Conservation (phyloP, 2,888 invertebrate genomes). For the Erpobdella octoculata region DNA sequence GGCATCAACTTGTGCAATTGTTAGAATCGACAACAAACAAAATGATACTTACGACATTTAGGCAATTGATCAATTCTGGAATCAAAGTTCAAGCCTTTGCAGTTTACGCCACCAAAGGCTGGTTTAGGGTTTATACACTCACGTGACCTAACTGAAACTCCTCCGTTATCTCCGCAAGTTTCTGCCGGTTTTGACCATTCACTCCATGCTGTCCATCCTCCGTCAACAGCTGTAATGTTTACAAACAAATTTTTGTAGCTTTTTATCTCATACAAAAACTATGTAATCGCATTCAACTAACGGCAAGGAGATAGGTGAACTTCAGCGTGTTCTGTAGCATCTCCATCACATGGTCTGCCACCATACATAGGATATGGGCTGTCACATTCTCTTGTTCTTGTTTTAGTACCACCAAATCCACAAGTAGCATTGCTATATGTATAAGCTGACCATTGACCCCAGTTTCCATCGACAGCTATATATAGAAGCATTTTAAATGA, state of each 20-base stretch:
- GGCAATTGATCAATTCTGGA: slow-evolving; percentile 16
- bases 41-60: slow-evolving; percentile 22
- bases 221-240: slow-evolving; percentile 22
- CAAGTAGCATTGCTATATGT: slow-evolving; percentile 39
- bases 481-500: neutral
- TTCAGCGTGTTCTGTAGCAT: slow-evolving; percentile 38
- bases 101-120: slow-evolving; percentile 29
- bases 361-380: slow-evolving; percentile 46
- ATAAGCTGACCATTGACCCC: slow-evolving; percentile 36
- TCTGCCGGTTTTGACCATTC: slow-evolving; percentile 29
- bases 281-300: neutral
- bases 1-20: neutral
- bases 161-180: slow-evolving; percentile 34
- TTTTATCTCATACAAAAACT: neutral
- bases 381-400: slow-evolving; percentile 45
- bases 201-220: slow-evolving; percentile 33
- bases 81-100: slow-evolving; percentile 23
- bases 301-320: slow-evolving; percentile 44
- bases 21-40: neutral
- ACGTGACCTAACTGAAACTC: slow-evolving; percentile 13
- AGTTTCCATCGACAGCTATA: slow-evolving; percentile 35
- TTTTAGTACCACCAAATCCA: slow-evolving; percentile 43
- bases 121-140: slow-evolving; percentile 29
- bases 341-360: slow-evolving; percentile 45
- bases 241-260: neutral